Percentiles rank a stretch among this genome's conserved stretches.
phyloP scores from a whole-genome alignment of 2,888 invertebrate genomes.

The Standfussiana lucernea region DNA sequence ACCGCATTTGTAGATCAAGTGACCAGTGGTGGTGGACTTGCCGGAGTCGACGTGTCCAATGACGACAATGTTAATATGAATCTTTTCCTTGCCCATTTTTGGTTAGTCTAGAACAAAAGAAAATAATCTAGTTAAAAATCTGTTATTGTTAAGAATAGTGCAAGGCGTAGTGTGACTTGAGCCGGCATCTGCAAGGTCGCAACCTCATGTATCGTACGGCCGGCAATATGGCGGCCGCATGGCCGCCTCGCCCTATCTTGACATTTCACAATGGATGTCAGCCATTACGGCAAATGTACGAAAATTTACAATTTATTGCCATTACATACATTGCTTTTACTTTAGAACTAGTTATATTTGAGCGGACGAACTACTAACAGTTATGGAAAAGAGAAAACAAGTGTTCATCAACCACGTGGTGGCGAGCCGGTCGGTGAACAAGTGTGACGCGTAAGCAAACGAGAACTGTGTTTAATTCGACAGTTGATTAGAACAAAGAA shows the following conservation, averaged over 20 bases:
- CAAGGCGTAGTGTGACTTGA: constrained; percentile 70
- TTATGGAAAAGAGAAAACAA: constrained; percentile 73
- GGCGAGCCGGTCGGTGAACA: constrained; percentile 83
- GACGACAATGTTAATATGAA: constrained; percentile 99
- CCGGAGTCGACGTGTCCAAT: constrained; percentile 99
- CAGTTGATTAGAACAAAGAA: constrained; percentile 66
- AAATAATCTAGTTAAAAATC: constrained; percentile 66
- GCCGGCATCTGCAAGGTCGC: constrained; percentile 87
- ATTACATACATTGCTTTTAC: constrained; percentile 28
- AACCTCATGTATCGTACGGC: constrained; percentile 86
- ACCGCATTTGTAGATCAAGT: constrained; percentile 99
- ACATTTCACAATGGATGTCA: constrained; percentile 89
- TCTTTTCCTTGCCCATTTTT: constrained; percentile 99
- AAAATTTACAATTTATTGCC: constrained; percentile 53
- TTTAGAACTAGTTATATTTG: constrained; percentile 3
- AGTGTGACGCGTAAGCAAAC: constrained; percentile 89
- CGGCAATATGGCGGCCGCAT: constrained; percentile 91
- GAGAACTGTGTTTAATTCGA: constrained; percentile 71
- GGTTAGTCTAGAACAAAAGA: constrained; percentile 88
- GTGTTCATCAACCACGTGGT: constrained; percentile 87
- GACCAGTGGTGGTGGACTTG: constrained; percentile 99
- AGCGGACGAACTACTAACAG: constrained; percentile 12
- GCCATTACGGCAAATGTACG: constrained; percentile 79
- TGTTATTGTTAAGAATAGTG: constrained; percentile 65
- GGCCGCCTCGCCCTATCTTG: constrained; percentile 91